Evolutionary conservation across 2,797 vertebrate genomes (phyloP).

Genomic region (Oryzias dopingdopingensis): DNA sequence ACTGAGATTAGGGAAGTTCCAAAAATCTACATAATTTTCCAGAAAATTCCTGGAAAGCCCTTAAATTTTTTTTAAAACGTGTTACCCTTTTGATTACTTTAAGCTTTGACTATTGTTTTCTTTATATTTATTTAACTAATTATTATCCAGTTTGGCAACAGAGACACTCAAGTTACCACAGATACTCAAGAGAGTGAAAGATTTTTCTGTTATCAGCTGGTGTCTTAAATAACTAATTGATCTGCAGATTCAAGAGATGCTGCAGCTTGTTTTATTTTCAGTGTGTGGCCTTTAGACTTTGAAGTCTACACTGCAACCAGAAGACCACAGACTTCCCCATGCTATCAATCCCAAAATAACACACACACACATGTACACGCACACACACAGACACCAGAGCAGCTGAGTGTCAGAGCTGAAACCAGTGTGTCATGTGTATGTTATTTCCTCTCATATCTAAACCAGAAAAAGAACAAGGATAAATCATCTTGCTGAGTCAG

Average conservation of each 20-base stretch:
- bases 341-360: background rate
- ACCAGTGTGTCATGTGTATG: constrained; percentile 44
- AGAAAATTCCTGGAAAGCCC: too few species aligned
- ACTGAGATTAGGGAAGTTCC: too few species aligned
- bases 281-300: background rate
- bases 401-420: constrained; percentile 42
- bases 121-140: background rate
- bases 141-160: background rate
- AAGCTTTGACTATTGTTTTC: too few species aligned
- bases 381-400: constrained; percentile 40
- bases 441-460: constrained; percentile 33
- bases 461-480: constrained; percentile 31
- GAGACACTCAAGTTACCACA: background rate
- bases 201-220: background rate
- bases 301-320: too few species aligned
- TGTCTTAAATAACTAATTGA: background rate
- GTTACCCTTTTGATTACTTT: too few species aligned
- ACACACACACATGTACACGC: constrained; percentile 6
- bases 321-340: too few species aligned
- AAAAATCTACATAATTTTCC: too few species aligned
- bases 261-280: background rate
- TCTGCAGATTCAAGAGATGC: background rate
- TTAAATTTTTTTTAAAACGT: too few species aligned
- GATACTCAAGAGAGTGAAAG: background rate
- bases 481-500: constrained; percentile 49